Evolutionary conservation across 37 sponge, comb jelly and placozoan genomes (phyloP).

Genomic region (Dysidea cf. avara): DNA sequence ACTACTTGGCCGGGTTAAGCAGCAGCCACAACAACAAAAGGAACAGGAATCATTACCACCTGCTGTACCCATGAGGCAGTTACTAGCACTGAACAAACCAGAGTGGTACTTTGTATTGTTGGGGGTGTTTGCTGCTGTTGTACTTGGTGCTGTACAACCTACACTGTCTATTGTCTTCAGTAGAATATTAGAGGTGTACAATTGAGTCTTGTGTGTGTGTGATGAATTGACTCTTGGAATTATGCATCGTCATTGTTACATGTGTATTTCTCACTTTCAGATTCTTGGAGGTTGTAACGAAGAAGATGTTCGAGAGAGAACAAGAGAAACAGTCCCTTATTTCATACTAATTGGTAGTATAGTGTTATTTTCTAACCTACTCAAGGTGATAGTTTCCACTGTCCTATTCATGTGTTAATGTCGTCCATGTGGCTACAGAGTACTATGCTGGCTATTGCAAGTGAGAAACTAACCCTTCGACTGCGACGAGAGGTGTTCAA

Average conservation of each 20-base stretch:
- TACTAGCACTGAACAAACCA: constrained; percentile 66
- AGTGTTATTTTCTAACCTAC: too few species aligned
- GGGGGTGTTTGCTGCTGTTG: constrained; percentile 48
- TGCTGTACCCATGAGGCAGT: constrained; percentile 26
- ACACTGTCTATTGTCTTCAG: constrained; percentile 68
- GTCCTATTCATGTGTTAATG: background rate
- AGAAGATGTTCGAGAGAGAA: too few species aligned
- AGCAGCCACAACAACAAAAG: background rate
- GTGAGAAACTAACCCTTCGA: constrained; percentile 77
- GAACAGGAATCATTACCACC: constrained; percentile 1
- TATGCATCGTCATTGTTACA: too few species aligned
- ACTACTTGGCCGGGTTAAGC: background rate
- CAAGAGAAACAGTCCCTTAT: too few species aligned
- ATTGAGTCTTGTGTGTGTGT: constrained; percentile 6
- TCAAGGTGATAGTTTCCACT: too few species aligned
- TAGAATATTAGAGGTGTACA: constrained; percentile 46
- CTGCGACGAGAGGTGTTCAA: constrained; percentile 62
- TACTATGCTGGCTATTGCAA: constrained; percentile 56
- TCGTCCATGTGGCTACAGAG: too few species aligned
- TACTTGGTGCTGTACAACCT: constrained; percentile 66
- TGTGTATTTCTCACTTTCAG: too few species aligned
- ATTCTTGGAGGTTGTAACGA: too few species aligned
- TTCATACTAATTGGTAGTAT: too few species aligned
- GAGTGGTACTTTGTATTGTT: constrained; percentile 72
- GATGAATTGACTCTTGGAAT: constrained; percentile 46